Base-by-base conservation (phyloP, 2,113 vertebrate genomes). In the Pheucticus melanocephalus region DNA sequence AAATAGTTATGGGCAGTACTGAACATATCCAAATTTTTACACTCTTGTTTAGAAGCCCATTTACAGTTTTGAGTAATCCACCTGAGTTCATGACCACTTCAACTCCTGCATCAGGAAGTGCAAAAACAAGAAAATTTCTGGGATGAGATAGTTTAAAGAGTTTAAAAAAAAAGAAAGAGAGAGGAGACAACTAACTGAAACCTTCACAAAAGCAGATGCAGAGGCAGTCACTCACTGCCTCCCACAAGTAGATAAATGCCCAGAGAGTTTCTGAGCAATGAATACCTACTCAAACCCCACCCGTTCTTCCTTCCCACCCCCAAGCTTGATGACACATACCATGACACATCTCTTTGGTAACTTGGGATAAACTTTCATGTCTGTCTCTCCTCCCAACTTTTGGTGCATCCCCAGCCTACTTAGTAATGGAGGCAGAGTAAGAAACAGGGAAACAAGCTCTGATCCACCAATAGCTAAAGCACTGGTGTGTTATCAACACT, bases 191-290 rank as follows among this genome's bases (percentile, higher is more conserved):
- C 3, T 6, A 44, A 15, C 11, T 6, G 42, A 86, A 64, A 17
- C 0, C 0, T 0, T 5, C 24, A 16, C 3, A 37, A 60, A 70
- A 61, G 5, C 0, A 18, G 2, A 31, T 57, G 9, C 8, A 35
- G 71, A 76, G 15, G 9, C 4, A 15, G 30, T 30, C 23, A 35
- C 11, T 47, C 23, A 24, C 7, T 11, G 28, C 12, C 22, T 87
- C 14, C 16, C 28, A 33, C 9, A 75, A 60, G 9, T 0, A 50
- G 12, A 12, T 12, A 13, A 21, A 54, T 54, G 2, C 2, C 20
- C 47, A 54, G 23, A 6, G 17, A 35, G 11, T 15, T 6, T 44
- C 42, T 7, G 5, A 56, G 59, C 30, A 35, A 28, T 22, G 11
- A 19, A 6, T 10, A 12, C 11, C 12, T 33, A 24, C 5, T 4